Percentiles rank a stretch among this genome's conserved stretches.
phyloP scores from a whole-genome alignment of 2,888 invertebrate species.

The Zonitis immaculata region DNA sequence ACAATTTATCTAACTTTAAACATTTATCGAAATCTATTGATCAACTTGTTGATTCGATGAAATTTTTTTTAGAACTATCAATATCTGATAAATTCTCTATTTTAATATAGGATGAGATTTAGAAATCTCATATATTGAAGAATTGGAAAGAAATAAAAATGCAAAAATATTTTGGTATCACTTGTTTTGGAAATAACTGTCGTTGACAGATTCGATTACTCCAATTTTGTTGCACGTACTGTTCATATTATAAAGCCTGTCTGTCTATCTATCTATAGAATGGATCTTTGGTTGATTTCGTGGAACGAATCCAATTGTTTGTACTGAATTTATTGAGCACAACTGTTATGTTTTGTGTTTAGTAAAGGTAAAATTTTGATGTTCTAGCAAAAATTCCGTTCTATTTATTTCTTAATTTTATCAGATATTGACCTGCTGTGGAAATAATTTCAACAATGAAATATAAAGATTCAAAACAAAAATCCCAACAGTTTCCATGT shows the following conservation, averaged over 20 bases:
- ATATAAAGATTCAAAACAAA: too few relatives aligned
- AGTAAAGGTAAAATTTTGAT: neutral
- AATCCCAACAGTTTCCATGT: neutral
- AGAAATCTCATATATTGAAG: too few relatives aligned
- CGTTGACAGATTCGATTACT: slow-evolving; percentile 28
- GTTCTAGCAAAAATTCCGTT: neutral
- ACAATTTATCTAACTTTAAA: too few relatives aligned
- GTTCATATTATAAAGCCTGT: neutral
- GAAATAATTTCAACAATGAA: too few relatives aligned
- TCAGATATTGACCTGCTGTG: too few relatives aligned
- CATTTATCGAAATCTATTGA: too few relatives aligned
- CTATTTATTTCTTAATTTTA: neutral
- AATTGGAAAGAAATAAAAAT: neutral
- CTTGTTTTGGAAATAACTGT: slow-evolving; percentile 14
- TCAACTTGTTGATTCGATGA: too few relatives aligned
- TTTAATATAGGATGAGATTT: too few relatives aligned
- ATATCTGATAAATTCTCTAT: too few relatives aligned
- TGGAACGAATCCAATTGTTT: neutral
- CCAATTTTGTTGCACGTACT: slow-evolving; percentile 6
- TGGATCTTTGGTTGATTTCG: neutral
- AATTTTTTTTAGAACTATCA: too few relatives aligned
- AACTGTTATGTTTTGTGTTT: neutral
- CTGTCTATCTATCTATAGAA: slow-evolving; percentile 1
- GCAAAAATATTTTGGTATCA: too few relatives aligned
- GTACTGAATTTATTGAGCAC: neutral